A percentile compares a stretch with the other conserved stretches of the same genome.
These are phyloP conservation scores for Hemiscyllium ocellatum DNA, from an alignment of 2,113 vertebrate species.

Conservation along the genomic window DNA sequence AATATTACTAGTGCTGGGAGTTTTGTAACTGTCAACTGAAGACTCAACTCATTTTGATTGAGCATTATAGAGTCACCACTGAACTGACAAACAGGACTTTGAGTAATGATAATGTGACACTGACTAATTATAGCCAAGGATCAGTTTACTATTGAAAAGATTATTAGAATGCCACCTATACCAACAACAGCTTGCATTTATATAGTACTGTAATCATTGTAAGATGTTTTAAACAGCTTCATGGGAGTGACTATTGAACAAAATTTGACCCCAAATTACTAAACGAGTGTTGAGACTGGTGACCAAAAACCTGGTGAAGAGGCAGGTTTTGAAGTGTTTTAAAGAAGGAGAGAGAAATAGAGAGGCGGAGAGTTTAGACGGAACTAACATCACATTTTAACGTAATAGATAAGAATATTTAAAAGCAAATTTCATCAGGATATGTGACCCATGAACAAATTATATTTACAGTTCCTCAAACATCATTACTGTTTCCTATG, in stretches of 20 bases:
- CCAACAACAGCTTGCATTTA: not conserved
- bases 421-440: not conserved
- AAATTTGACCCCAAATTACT: not conserved
- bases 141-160: not conserved
- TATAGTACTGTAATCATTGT: not conserved
- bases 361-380: not conserved
- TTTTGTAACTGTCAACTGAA: not conserved
- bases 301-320: not conserved
- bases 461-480: not conserved
- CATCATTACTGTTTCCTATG: not conserved
- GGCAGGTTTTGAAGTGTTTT: too few relatives aligned
- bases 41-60: not conserved
- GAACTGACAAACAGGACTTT: not conserved
- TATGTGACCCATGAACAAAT: not conserved
- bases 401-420: not conserved
- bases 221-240: not conserved
- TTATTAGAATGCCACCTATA: not conserved
- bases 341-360: not conserved
- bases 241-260: not conserved
- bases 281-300: not conserved
- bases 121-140: not conserved
- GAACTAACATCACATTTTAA: not conserved
- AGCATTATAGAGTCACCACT: too few relatives aligned
- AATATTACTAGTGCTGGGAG: not conserved
- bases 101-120: not conserved